Base-by-base conservation (phyloP, 1,140 invertebrate genomes). In the Monomorium pharaonis region DNA sequence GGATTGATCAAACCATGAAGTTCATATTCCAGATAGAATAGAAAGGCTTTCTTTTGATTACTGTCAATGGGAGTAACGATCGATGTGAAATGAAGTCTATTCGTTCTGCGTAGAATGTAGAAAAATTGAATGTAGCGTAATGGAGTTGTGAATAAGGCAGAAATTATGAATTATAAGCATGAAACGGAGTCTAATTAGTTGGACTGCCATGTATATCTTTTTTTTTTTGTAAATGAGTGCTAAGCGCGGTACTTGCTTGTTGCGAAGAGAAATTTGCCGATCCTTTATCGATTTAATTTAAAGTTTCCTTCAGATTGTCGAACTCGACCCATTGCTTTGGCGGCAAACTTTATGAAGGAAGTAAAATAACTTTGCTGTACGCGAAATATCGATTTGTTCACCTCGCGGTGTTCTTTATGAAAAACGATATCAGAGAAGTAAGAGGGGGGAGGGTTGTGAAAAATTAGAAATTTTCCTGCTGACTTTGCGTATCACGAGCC, bases 261-360 rank as follows among this genome's bases (percentile, higher is more conserved):
- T 81, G 24, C 10, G 54, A 14, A 37, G n/a, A 24, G 30, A 74
- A 75, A 87, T 42, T 74, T 76, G 63, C 16, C 24, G 27, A 85
- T 69, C 3, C 62, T n/a, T n/a, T 69, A 86, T 67, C 86, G 83
- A 86, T 87, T 84, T 87, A 87, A 87, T 87, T 87, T 78, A 87
- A 87, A 87, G 84, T 86, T 87, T 47, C 30, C 65, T 58, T 70
- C 44, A 49, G 62, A 60, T 85, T 78, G 42, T 65, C 62, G 10
- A 63, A 65, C 60, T 83, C 63, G 72, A 37, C 24, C 49, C 37
- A 42, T 47, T 42, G 21, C 63, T 33, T 76, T 30, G 56, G 65
- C 14, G 27, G 49, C 1, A 69, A 74, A 72, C 21, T 83, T 88
- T 83, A 51, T 44, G 62, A 62, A 60, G 44, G 60, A 62, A 70